Base-by-base conservation (phyloP, 2,888 invertebrate genomes). In the Lithophane leautieri region DNA sequence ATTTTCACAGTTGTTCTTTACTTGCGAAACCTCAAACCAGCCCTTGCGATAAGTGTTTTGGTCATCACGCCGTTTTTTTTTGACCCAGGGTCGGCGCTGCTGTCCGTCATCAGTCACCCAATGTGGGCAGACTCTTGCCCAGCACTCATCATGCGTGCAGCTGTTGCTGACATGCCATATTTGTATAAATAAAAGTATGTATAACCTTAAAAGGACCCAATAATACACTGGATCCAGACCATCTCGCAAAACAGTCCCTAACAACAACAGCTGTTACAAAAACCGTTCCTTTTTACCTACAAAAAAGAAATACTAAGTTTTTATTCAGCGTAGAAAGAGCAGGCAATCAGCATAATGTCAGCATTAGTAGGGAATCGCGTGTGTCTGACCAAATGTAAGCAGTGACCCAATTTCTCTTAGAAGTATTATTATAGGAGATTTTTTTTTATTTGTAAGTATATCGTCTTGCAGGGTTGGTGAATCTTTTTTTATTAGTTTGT, bases 331-430 rank as follows among this genome's bases (percentile, higher is more conserved):
- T 68, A 69, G 71, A 78, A 76, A 71, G 81, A 86, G 73, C 73
- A 63, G 50, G 78, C 82, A 78, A 84, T 84, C 85, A 84, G 80
- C 78, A 87, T 87, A 86, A 87, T 87, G 85, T 75, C 70, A 73
- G 77, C 86, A 87, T 87, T 87, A 87, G 87, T 75, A 65, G 73
- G 34, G 78, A 67, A 83, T 86, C 77, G 84, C 87, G 87, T 86
- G 87, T 72, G 88, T 81, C 76, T 74, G 86, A 87, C 86, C 81
- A 81, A 86, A 87, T 86, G 85, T 79, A 80, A 75, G 34, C 79
- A 75, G 78, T 81, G 86, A 84, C 87, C 86, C 73, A 84, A 82
- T 80, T 87, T 65, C 73, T 83, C 84, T 81, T 60, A 71, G 73
- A 22, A 81, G 78, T 74, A 83, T 84, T 83, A 72, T 60, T 70